Base-by-base conservation (phyloP, 2,888 invertebrate genomes). In the Drosophila prolongata region DNA sequence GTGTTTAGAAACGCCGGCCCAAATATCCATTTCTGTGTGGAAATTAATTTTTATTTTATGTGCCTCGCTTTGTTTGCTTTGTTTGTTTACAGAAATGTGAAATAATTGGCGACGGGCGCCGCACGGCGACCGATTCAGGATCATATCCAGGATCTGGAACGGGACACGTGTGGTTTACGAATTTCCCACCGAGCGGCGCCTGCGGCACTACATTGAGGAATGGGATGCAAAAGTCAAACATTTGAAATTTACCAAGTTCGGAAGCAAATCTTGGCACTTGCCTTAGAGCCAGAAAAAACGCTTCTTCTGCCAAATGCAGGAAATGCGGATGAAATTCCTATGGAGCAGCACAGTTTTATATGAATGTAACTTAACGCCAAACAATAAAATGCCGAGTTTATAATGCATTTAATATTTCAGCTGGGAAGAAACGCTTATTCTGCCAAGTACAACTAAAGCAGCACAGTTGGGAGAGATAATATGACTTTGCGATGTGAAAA, bases 11-110 rank as follows among this genome's bases (percentile, higher is more conserved):
- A 47, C 80, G 83, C 77, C 89, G 77, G 74, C 76, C 84, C 79
- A 88, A 80, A 85, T 85, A 85, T 79, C 89, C 73, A 86, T 85
- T 88, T 85, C 57, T 71, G 72, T 76, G 84, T 72, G 72, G 88
- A 88, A 85, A 85, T 88, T 86, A 88, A 85, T 85, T 88, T 88
- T 86, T 86, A 88, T 88, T 88, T 85, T 74, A 83, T 85, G 79
- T 73, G 70, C 54, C 68, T 61, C 59, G 44, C 65, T 44, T 70
- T 65, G 68, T 61, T 71, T 71, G 76, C 49, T 68, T 77, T 80
- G 75, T 88, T 88, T 88, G 77, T 79, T 83, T 83, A 77, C 77
- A 80, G 77, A 72, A 65, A 86, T 73, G 87, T 78, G 86, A 74
- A 79, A 78, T 85, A 86, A 85, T 85, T 85, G 84, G 62, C 64